These are phyloP conservation scores for Microcebus jonahi DNA, from an alignment of 2,113 vertebrate species.

Conservation along the genomic window DNA sequence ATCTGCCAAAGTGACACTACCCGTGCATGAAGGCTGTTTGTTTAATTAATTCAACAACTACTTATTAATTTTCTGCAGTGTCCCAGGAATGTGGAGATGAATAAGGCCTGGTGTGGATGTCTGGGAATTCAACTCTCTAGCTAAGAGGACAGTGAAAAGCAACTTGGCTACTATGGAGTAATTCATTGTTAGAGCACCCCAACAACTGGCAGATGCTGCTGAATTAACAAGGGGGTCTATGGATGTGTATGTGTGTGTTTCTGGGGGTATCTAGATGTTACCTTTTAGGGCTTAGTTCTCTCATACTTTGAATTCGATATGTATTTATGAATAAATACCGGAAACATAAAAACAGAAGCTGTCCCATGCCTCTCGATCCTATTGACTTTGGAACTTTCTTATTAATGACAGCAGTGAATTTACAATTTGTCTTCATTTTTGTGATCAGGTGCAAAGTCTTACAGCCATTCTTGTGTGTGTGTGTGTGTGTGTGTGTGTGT, in stretches of 20 bases:
- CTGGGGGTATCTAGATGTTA: background rate
- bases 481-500: accelerated
- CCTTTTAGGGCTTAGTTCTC: background rate
- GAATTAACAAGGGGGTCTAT: too few species aligned
- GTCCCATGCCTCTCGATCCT: background rate
- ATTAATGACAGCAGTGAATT: background rate
- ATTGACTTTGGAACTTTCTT: background rate
- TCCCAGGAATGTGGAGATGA: background rate
- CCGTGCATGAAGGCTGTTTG: background rate
- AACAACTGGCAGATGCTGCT: background rate
- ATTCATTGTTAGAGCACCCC: background rate
- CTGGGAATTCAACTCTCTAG: background rate
- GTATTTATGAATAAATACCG: background rate
- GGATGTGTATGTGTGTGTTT: background rate
- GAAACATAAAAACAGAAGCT: background rate
- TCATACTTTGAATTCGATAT: background rate
- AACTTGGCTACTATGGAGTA: background rate
- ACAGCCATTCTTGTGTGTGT: background rate
- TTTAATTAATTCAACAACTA: background rate
- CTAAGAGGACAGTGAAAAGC: background rate
- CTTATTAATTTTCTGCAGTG: background rate
- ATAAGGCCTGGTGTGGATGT: background rate
- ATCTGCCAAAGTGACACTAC: background rate
- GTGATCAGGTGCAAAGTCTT: background rate
- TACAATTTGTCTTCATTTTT: background rate